phyloP scores from a whole-genome alignment of 1,140 invertebrate species.

The Diprion similis region DNA sequence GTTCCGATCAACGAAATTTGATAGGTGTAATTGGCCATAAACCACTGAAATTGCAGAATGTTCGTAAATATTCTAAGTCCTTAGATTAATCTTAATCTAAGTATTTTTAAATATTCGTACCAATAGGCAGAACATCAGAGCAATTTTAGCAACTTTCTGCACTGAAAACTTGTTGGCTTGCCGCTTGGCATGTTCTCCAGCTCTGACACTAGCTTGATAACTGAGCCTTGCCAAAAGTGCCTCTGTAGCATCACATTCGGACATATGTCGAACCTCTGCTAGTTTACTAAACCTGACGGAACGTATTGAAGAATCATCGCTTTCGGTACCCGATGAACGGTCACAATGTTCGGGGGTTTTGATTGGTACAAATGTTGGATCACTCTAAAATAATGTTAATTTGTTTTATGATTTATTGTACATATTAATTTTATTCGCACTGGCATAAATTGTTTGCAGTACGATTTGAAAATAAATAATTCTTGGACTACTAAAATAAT shows the following conservation, averaged over 20 bases:
- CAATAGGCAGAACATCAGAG: conserved; percentile 79
- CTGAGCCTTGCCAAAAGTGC: conserved; percentile 83
- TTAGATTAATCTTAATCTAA: neutral
- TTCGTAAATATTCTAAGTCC: conserved; percentile 12
- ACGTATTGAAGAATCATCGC: conserved; percentile 79
- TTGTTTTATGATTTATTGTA: neutral
- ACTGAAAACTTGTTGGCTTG: conserved; percentile 75
- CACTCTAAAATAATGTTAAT: conserved; percentile 67
- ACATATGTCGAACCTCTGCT: conserved; percentile 84
- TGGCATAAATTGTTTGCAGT: no score
- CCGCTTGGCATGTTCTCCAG: conserved; percentile 71
- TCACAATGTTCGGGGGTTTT: conserved; percentile 74
- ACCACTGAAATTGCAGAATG: conserved; percentile 71
- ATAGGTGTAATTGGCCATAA: conserved; percentile 81
- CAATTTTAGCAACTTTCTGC: conserved; percentile 75
- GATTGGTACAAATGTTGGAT: conserved; percentile 83
- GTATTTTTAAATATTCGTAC: conserved; percentile 61
- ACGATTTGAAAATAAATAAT: no score
- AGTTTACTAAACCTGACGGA: conserved; percentile 85
- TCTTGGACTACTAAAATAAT: no score
- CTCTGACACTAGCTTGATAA: conserved; percentile 81
- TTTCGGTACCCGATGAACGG: conserved; percentile 79
- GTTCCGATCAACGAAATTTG: conserved; percentile 79
- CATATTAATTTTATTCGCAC: no score
- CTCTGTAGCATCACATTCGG: conserved; percentile 82